Base-by-base conservation (phyloP, 2,888 invertebrate species). In the Petrophora chlorosata region DNA sequence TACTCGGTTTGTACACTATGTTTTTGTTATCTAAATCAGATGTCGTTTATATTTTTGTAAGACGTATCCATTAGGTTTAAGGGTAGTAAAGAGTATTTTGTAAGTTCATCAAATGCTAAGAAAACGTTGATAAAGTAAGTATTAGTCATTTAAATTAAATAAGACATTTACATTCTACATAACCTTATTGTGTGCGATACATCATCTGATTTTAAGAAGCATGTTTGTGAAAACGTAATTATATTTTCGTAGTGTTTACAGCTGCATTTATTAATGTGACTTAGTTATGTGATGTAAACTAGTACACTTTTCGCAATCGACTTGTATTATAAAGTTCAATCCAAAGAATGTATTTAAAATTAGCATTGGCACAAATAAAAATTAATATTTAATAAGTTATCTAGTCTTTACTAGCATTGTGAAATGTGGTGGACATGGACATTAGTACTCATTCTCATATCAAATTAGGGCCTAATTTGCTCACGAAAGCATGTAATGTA, bases 31-130 rank as follows among this genome's bases (percentile, higher is more conserved):
- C 19, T 33, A 52, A 63, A 65, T 61, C 53, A 72, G 63, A 73
- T 69, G 66, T 70, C 70, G 63, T 73, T 73, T 72, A 76, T 81
- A 81, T 81, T 80, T 80, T 81, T 79, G 63, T 82, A 81, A 67
- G 51, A 63, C 63, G 58, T 74, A 70, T 72, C 64, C 67, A 70
- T 65, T 71, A 77, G 65, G 41, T 42, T 44, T 74, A 73, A 70
- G 65, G 33, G 38, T 65, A 59, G 48, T 42, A 47, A 46, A 39
- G 35, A 39, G 43, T 35, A 42, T 55, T 50, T 42, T 41, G 30
- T 32, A 29, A 42, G 42, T 17, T 34, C 25, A 49, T 35, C 38
- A 46, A 56, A 49, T 40, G 10, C 14, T 45, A 29, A 45, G 23
- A 10, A 33, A 47, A 12, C 17, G 29, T 7, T 25, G 47, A 47